Conservation (phyloP, 2,113 vertebrate genomes). For the Tautogolabrus adspersus region DNA sequence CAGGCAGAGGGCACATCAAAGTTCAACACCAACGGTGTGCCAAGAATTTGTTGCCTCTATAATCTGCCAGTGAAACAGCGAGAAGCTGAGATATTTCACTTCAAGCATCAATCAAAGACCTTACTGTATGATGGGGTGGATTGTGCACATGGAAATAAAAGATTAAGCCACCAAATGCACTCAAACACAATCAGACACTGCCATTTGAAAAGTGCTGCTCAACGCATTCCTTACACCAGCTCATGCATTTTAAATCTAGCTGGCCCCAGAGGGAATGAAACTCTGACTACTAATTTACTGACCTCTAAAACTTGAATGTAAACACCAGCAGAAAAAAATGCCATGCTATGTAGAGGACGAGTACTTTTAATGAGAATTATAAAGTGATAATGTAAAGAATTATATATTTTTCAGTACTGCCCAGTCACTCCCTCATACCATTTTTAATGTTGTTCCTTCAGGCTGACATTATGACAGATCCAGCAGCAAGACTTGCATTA, state of each 20-base stretch:
- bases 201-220: slow-evolving; percentile 6
- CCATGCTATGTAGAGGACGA: background rate
- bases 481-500: slow-evolving; percentile 18
- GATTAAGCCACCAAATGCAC: background rate
- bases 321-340: slow-evolving; percentile 7
- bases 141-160: slow-evolving; percentile 1
- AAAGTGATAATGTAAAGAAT: background rate
- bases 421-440: background rate
- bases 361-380: background rate
- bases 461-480: slow-evolving; percentile 10
- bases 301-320: slow-evolving; percentile 10
- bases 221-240: background rate
- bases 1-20: slow-evolving; percentile 42
- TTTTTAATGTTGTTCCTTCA: background rate
- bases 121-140: background rate
- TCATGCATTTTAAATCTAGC: slow-evolving; percentile 26
- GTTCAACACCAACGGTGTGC: slow-evolving; percentile 40
- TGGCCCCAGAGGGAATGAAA: background rate
- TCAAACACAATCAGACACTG: background rate
- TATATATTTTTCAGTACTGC: background rate
- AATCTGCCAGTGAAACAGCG: slow-evolving; percentile 18
- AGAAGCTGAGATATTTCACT: background rate
- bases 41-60: slow-evolving; percentile 47
- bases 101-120: background rate
- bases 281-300: slow-evolving; percentile 15